Evolutionary conservation across 2,888 invertebrate species (phyloP).

Genomic region (Sericinus montela): DNA sequence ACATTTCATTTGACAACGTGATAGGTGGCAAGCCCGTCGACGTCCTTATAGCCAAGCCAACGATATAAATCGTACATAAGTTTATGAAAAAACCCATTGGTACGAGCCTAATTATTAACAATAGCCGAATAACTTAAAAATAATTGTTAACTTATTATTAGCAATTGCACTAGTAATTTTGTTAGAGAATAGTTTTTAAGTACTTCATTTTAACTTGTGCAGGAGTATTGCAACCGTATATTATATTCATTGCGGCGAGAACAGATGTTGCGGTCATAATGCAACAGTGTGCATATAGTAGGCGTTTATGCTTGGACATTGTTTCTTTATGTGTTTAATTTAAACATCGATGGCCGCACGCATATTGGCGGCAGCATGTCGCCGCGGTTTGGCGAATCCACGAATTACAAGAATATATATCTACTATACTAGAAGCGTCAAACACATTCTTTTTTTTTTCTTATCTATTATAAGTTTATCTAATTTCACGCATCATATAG

Average conservation of each 20-base stretch:
- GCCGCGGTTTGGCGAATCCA: constrained; percentile 68
- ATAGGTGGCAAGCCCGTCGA: too few relatives aligned
- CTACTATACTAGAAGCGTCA: not conserved
- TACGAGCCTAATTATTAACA: too few relatives aligned
- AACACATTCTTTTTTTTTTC: too few relatives aligned
- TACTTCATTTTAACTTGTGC: constrained; percentile 5
- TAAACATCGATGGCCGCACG: constrained; percentile 63
- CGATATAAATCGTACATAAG: too few relatives aligned
- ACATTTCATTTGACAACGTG: too few relatives aligned
- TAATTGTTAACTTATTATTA: too few relatives aligned
- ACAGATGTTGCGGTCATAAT: constrained; percentile 24
- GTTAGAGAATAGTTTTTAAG: not conserved
- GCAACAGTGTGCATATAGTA: constrained; percentile 20
- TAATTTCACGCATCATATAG: too few relatives aligned
- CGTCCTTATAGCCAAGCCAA: too few relatives aligned
- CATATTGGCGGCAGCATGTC: constrained; percentile 67
- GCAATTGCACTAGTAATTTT: too few relatives aligned
- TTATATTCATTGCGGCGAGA: constrained; percentile 6
- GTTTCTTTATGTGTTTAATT: constrained; percentile 75
- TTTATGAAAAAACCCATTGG: too few relatives aligned
- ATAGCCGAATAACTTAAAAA: too few relatives aligned
- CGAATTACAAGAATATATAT: constrained; percentile 29
- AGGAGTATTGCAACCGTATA: constrained; percentile 1
- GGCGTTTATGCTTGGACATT: constrained; percentile 44
- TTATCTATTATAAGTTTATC: too few relatives aligned